These are phyloP conservation scores for Ostrea denselamellosa DNA, from an alignment of 1,140 invertebrate species.

Conservation along the genomic window DNA sequence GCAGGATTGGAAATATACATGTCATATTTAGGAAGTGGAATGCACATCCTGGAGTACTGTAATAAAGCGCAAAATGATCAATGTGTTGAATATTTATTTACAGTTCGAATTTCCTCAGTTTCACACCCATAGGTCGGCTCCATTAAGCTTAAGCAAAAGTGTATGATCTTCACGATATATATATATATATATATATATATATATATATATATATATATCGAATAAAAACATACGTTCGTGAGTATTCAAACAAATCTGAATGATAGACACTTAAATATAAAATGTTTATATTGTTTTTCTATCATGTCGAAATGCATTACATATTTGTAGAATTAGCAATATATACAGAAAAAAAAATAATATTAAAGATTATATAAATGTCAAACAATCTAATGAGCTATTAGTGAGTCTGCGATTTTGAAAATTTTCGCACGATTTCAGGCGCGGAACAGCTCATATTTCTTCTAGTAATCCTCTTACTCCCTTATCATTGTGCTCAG, in stretches of 20 bases:
- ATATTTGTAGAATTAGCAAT: not conserved
- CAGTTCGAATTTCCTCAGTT: too few relatives aligned
- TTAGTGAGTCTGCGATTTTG: not conserved
- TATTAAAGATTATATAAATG: not conserved
- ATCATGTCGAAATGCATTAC: not conserved
- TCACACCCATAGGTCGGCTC: too few relatives aligned
- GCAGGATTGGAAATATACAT: too few relatives aligned
- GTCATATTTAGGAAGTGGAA: too few relatives aligned
- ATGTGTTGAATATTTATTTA: too few relatives aligned
- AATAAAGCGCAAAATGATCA: too few relatives aligned
- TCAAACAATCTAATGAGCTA: not conserved
- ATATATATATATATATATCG: too few relatives aligned
- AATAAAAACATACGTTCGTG: not conserved
- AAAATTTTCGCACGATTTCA: conserved; percentile 20
- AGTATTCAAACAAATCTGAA: not conserved
- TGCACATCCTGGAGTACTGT: too few relatives aligned
- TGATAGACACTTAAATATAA: not conserved
- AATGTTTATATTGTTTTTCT: not conserved
- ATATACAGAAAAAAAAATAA: not conserved
- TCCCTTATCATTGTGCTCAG: not conserved
- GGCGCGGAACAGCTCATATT: not conserved
- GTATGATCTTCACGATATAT: too few relatives aligned
- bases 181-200: not conserved
- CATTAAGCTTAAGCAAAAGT: too few relatives aligned
- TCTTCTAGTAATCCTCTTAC: conserved; percentile 3